Evolutionary conservation across 92 coral and sea anemone species (phyloP).

Genomic region (Chrysogorgia sp.): DNA sequence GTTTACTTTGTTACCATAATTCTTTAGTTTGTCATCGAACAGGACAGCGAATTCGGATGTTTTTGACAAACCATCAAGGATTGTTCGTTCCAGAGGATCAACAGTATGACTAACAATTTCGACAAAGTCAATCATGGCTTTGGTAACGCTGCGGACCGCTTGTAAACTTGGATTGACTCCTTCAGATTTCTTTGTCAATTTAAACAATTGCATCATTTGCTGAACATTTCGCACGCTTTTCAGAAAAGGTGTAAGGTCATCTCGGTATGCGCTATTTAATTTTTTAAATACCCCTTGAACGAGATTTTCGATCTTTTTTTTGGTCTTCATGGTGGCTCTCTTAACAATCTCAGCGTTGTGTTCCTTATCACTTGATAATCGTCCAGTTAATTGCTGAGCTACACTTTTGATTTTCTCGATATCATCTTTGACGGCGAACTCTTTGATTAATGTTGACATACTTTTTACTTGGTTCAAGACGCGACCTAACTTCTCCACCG

Average conservation of each 20-base stretch:
- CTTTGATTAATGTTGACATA: constrained; percentile 69
- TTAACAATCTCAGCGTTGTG: constrained; percentile 68
- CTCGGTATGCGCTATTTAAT: constrained; percentile 72
- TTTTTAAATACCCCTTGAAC: constrained; percentile 76
- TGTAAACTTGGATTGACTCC: constrained; percentile 72
- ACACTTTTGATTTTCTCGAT: constrained; percentile 75
- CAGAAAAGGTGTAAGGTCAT: constrained; percentile 67
- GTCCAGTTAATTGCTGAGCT: constrained; percentile 74
- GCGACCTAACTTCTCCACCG: constrained; percentile 67
- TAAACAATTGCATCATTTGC: constrained; percentile 61
- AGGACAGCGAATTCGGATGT: constrained; percentile 77
- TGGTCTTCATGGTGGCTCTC: constrained; percentile 61
- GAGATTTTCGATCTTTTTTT: constrained; percentile 67
- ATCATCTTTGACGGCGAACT: constrained; percentile 85
- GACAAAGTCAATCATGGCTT: constrained; percentile 72
- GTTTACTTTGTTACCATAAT: constrained; percentile 62
- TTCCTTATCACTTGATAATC: constrained; percentile 55
- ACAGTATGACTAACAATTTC: constrained; percentile 64
- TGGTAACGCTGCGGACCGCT: constrained; percentile 66
- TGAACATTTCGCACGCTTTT: constrained; percentile 69
- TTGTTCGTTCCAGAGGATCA: constrained; percentile 68
- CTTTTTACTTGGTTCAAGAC: constrained; percentile 72
- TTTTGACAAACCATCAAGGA: constrained; percentile 73
- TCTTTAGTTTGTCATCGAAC: constrained; percentile 71
- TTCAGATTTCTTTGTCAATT: constrained; percentile 69